Base-by-base conservation (phyloP, 2,888 invertebrate species). In the Oxycera nigricornis region DNA sequence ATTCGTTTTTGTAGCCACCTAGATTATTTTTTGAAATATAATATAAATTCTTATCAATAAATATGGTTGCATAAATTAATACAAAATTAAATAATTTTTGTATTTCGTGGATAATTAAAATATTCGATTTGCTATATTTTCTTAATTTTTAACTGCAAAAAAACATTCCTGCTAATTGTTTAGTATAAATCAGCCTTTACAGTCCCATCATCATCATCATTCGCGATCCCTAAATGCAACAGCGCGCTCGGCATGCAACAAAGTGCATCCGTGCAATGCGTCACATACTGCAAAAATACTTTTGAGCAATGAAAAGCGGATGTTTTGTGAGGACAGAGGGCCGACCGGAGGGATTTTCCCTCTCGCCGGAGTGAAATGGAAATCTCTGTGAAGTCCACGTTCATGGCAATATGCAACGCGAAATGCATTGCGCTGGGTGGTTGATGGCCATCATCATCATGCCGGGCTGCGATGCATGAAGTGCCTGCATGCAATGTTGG, bases 401-500 rank as follows among this genome's bases (percentile, higher is more conserved):
- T 50, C 28, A 26, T n/a, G 50, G 30, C 28, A 17, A 46, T 50
- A 68, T 50, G 17, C 22, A 67, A 67, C 9, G 50, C 26, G 61
- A n/a, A 22, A 7, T 41, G 65, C 65, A 65, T 41, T 39, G 9
- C 3, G 11, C 2, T 24, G 14, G 59, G n/a, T 30, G 65, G 39
- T 41, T 31, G 55, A 7, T 24, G 55, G 55, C 20, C 20, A 55
- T 24, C 55, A 55, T 55, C 22, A 14, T 46, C n/a, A 46, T 46
- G 46, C 14, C 17, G 46, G n/a, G 46, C 7, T 39, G 30, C 61
- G 41, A 24, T 24, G 20, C 65, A 65, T 65, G 24, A 65, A 65
- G 39, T 65, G 65, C 41, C 11, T 65, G 30, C 68, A 68, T 68
- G 68, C 68, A 50, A 68, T 68, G 68, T 68, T 68, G 68, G 68